Base-by-base conservation (phyloP, 2,888 invertebrate species). In the Drosophila stalkeri region DNA sequence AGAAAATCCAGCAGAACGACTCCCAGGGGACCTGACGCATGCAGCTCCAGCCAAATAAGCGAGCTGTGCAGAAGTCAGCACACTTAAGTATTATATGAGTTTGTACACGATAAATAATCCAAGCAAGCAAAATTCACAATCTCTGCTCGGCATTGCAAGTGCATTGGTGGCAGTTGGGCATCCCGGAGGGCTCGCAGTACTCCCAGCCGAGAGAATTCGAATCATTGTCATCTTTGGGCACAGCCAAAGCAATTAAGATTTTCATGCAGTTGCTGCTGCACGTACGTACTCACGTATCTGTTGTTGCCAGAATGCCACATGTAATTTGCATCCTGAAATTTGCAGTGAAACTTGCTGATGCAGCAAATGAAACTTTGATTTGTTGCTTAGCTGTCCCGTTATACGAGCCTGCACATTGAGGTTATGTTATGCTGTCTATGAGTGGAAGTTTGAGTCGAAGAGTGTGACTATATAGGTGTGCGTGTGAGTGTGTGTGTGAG, bases 361-460 rank as follows among this genome's bases (percentile, higher is more conserved):
- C 81, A 81, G 82, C 81, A 82, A 81, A 81, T 81, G 79, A 78
- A 81, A 81, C 79, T 81, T 81, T 81, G 81, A 81, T 81, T 81
- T 81, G 81, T 84, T 64, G 82, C 81, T 69, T 56, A 68, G 63
- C 61, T 67, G 55, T 72, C 69, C 69, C 65, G 79, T 65, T 83
- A 70, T 80, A 80, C 77, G 46, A 68, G 47, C 73, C 73, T 82
- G 83, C 81, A 82, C 80, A 82, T 80, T 82, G 83, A 73, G 83
- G 81, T 74, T 83, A 71, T 76, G 64, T 64, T 75, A 44, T 43
- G 54, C 47, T 52, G 57, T 35, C 43, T 68, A 27, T 33, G 27
- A 47, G 18, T 18, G n/a, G n/a, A 14, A 16, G 54, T 49, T 16
- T 41, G 16, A 39, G 27, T 44, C 18, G 23, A 14, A 3, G 6